Percentiles rank a stretch among this genome's conserved stretches.
These are phyloP conservation scores for Psilanteris sp. DNA, from an alignment of 1,140 invertebrate genomes.

Conservation along the genomic window DNA sequence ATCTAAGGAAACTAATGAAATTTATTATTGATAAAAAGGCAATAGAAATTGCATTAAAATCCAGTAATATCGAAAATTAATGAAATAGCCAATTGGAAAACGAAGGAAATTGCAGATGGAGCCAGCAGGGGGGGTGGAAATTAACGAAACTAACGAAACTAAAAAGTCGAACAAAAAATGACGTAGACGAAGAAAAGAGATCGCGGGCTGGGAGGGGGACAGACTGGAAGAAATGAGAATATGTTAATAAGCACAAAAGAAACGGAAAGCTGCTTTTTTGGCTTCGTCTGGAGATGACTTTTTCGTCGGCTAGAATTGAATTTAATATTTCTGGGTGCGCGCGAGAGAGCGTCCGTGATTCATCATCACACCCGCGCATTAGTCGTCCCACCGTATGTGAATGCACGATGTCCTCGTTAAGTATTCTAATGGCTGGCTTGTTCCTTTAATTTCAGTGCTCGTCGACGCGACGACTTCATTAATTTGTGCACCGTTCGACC, in stretches of 20 bases:
- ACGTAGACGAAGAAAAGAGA: neutral
- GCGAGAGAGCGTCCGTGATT: conserved; percentile 57
- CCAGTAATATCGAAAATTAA: too few species aligned
- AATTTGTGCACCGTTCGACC: conserved; percentile 22
- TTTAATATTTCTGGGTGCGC: conserved; percentile 63
- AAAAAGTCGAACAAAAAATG: too few species aligned
- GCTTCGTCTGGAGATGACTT: conserved; percentile 48
- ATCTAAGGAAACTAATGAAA: too few species aligned
- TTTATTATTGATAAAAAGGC: too few species aligned
- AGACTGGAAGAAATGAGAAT: conserved; percentile 13
- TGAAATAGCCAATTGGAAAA: too few species aligned
- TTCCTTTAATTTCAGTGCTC: conserved; percentile 15
- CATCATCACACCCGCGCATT: conserved; percentile 72
- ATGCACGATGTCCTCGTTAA: conserved; percentile 66
- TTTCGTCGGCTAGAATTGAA: conserved; percentile 51
- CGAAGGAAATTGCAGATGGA: too few species aligned
- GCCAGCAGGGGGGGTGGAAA: too few species aligned
- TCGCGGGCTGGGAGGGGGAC: neutral
- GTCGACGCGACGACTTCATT: conserved; percentile 44
- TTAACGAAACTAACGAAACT: too few species aligned
- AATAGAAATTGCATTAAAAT: too few species aligned
- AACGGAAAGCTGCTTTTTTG: conserved; percentile 35
- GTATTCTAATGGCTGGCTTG: conserved; percentile 64
- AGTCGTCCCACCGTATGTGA: conserved; percentile 44
- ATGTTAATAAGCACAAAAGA: conserved; percentile 51